phyloP scores from a whole-genome alignment of 1,140 invertebrate species.

The Charaxes varanes region DNA sequence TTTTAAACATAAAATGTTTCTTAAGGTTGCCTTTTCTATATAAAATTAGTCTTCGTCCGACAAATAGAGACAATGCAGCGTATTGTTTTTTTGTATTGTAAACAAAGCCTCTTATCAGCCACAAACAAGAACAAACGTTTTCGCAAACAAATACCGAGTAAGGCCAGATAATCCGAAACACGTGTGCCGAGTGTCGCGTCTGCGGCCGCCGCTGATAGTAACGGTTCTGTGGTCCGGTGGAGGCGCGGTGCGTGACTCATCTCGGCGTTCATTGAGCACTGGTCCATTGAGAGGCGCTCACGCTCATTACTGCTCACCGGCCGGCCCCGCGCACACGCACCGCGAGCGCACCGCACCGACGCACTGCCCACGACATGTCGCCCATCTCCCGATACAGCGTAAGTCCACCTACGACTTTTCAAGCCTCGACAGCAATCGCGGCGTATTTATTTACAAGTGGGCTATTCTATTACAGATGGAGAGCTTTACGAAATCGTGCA shows the following conservation, averaged over 20 bases:
- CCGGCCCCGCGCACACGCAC: constrained; percentile 53
- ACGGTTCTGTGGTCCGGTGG: constrained; percentile 59
- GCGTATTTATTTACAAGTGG: constrained; percentile 24
- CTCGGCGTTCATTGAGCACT: constrained; percentile 65
- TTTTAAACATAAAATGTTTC: too few species aligned
- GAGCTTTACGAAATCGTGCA: constrained; percentile 48
- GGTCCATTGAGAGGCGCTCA: constrained; percentile 59
- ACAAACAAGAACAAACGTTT: not conserved
- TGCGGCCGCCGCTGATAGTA: constrained; percentile 40
- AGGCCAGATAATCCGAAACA: constrained; percentile 33
- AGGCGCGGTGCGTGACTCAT: constrained; percentile 69
- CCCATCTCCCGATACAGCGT: constrained; percentile 54
- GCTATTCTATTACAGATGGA: constrained; percentile 55
- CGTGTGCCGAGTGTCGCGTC: constrained; percentile 45
- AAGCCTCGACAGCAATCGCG: constrained; percentile 29
- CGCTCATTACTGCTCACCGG: constrained; percentile 64
- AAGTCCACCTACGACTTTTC: constrained; percentile 62
- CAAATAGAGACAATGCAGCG: too few species aligned
- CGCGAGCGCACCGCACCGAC: constrained; percentile 46
- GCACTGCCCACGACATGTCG: constrained; percentile 52
- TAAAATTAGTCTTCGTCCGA: too few species aligned
- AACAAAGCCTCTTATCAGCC: too few species aligned
- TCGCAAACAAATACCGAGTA: not conserved
- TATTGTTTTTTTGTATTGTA: too few species aligned
- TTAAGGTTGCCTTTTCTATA: too few species aligned